phyloP scores from a whole-genome alignment of 2,797 vertebrate genomes.

The Pitangus sulphuratus region DNA sequence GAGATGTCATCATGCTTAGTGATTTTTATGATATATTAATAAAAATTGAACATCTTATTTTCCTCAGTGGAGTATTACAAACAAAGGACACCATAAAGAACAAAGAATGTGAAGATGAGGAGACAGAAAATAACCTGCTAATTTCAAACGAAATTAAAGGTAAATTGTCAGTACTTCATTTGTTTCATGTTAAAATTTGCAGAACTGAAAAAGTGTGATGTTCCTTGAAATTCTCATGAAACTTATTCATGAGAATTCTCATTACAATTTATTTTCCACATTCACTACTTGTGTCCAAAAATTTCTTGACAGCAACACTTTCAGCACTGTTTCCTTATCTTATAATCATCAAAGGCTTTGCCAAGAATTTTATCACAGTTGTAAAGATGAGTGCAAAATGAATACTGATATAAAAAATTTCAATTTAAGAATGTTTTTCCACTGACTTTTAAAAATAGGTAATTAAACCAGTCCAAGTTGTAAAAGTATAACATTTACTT shows the following conservation, averaged over 20 bases:
- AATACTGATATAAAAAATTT: not conserved
- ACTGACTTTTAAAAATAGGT: not conserved
- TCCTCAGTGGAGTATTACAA: conserved; percentile 77
- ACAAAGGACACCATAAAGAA: conserved; percentile 72
- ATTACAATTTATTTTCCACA: not conserved
- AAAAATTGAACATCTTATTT: conserved; percentile 47
- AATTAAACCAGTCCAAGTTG: not conserved
- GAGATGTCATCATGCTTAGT: not conserved
- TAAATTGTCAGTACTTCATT: conserved; percentile 40
- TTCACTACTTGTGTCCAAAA: not conserved
- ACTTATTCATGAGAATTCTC: not conserved
- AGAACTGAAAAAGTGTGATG: not conserved
- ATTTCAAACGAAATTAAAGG: conserved; percentile 81
- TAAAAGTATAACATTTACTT: not conserved
- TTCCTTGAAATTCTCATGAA: not conserved
- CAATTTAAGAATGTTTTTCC: not conserved
- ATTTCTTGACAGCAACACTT: not conserved
- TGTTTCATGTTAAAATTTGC: not conserved
- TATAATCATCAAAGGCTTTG: not conserved
- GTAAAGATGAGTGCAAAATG: not conserved
- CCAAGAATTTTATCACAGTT: not conserved
- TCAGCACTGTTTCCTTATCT: not conserved
- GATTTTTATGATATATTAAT: conserved; percentile 23
- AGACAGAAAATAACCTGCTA: conserved; percentile 74
- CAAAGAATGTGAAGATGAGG: conserved; percentile 73